These are phyloP conservation scores for Rousettus leschenaultii DNA, from an alignment of 2,113 vertebrate species.

Conservation along the genomic window DNA sequence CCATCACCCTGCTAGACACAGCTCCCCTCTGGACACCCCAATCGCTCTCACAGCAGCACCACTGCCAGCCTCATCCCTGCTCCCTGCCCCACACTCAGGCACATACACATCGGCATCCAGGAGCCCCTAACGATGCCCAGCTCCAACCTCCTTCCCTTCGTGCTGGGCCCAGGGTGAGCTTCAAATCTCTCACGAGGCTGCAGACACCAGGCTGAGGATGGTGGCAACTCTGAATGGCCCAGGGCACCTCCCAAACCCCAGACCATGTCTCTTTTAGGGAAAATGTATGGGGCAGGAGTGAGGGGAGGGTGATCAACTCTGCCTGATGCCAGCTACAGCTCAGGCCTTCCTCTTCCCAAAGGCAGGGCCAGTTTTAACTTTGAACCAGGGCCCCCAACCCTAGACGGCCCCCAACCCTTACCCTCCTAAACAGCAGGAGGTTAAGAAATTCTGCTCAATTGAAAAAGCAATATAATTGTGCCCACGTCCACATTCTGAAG, in stretches of 20 bases:
- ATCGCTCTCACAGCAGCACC: background rate
- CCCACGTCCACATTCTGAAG: background rate
- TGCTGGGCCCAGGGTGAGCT: background rate
- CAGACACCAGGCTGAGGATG: background rate
- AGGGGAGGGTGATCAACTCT: background rate
- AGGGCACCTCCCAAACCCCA: background rate
- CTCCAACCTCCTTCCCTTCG: background rate
- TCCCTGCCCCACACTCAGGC: fast-evolving
- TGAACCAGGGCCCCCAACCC: background rate
- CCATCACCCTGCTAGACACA: background rate
- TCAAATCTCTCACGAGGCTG: background rate
- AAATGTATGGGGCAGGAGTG: background rate
- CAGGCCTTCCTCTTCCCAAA: background rate
- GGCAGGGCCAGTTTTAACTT: background rate
- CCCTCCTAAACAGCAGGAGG: background rate
- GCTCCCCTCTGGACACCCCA: background rate
- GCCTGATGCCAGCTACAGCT: background rate
- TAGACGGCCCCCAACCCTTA: no score
- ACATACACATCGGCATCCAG: fast-evolving
- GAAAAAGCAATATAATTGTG: background rate
- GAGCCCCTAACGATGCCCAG: background rate
- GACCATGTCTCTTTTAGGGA: background rate
- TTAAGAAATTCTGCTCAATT: background rate
- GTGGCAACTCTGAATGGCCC: background rate
- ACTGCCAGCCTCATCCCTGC: background rate